Evolutionary conservation across 2,888 invertebrate species (phyloP).

Genomic region (Hirudinaria manillensis): DNA sequence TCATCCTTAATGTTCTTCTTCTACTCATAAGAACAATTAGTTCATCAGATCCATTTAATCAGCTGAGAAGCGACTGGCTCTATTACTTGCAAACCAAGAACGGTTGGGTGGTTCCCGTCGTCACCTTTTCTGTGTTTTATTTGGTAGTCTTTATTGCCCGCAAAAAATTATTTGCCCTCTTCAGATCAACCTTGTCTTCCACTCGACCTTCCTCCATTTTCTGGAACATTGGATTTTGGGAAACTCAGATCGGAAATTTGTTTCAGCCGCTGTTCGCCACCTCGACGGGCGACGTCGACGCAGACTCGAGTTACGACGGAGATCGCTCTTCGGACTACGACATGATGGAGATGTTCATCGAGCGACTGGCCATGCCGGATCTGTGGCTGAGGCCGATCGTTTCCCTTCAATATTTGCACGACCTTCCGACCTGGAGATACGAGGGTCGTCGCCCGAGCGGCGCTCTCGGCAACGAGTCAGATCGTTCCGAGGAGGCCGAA

Average conservation of each 20-base stretch:
- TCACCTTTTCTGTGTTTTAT: constrained; percentile 46
- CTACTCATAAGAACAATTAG: constrained; percentile 49
- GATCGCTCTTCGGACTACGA: constrained; percentile 43
- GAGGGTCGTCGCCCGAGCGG: constrained; percentile 33
- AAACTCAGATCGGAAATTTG: background rate
- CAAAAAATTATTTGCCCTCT: background rate
- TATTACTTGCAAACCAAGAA: constrained; percentile 40
- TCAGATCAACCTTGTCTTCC: background rate
- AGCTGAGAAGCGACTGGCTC: constrained; percentile 46
- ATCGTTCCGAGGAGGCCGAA: constrained; percentile 25
- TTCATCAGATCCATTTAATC: constrained; percentile 47
- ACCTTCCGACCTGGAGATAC: constrained; percentile 56
- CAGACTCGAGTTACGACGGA: background rate
- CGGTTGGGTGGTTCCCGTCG: constrained; percentile 40
- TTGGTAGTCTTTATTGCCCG: constrained; percentile 41
- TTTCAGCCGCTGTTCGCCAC: background rate
- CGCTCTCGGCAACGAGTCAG: constrained; percentile 38
- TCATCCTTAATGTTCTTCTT: constrained; percentile 48
- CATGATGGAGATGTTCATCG: constrained; percentile 53
- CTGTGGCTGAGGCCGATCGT: constrained; percentile 55
- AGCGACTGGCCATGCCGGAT: constrained; percentile 55
- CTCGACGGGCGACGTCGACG: no score
- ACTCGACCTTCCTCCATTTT: background rate
- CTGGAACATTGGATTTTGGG: background rate
- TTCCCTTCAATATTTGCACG: constrained; percentile 56